Percentiles rank a stretch among this genome's conserved stretches.
Evolutionary conservation across 2,888 invertebrate genomes (phyloP).

Genomic region (Nemotelus pantherinus): DNA sequence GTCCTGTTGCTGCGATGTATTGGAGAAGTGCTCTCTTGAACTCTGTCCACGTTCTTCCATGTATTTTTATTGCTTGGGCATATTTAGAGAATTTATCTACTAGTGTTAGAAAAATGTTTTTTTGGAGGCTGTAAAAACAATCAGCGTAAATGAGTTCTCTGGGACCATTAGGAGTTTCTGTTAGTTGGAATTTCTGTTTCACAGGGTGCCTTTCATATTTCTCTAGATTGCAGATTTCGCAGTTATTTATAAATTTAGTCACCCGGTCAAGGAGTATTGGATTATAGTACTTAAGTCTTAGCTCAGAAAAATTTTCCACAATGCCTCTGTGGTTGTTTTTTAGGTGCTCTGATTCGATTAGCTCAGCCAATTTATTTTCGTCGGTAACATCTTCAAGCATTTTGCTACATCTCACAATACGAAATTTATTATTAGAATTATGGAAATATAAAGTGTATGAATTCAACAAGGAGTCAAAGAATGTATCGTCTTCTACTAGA

Average conservation of each 20-base stretch:
- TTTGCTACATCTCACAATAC: neutral
- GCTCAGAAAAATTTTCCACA: neutral
- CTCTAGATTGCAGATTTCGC: neutral
- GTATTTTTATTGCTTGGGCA: conserved; percentile 1
- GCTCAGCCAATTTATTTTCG: neutral
- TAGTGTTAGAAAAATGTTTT: neutral
- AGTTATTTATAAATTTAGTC: neutral
- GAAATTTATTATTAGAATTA: no score
- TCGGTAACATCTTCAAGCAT: neutral
- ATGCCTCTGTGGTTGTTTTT: conserved; percentile 2
- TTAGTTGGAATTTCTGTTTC: conserved; percentile 5
- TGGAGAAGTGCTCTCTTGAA: conserved; percentile 22
- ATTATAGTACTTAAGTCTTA: neutral
- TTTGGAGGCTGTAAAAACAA: conserved; percentile 1
- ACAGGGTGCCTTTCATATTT: neutral
- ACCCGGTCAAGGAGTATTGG: neutral
- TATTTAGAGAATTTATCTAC: conserved; percentile 4
- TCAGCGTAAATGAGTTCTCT: conserved; percentile 5
- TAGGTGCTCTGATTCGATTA: neutral
- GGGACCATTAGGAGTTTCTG: neutral
- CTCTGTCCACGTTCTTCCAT: neutral
- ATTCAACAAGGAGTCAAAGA: neutral
- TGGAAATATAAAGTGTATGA: neutral
- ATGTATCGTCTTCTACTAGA: neutral
- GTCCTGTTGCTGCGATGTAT: neutral